Evolutionary conservation across 2,888 invertebrate genomes (phyloP).

Genomic region (Plagiodera versicolora): DNA sequence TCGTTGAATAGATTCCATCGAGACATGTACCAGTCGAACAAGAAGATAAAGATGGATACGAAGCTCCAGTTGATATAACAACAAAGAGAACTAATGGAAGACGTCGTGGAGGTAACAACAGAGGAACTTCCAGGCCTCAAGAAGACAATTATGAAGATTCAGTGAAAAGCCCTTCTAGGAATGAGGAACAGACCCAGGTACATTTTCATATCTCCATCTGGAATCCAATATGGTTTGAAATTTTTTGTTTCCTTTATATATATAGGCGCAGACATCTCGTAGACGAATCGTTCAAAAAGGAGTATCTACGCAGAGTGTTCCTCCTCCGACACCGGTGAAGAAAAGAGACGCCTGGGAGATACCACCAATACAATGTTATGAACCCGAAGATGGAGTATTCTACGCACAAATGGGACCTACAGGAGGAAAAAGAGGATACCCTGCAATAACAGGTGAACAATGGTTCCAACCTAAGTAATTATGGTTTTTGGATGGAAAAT

Average conservation of each 20-base stretch:
- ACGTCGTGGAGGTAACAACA: constrained; percentile 29
- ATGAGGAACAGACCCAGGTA: constrained; percentile 23
- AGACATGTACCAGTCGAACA: neutral
- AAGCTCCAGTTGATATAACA: constrained; percentile 18
- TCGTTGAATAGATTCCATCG: neutral
- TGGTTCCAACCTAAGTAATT: neutral
- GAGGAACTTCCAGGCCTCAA: constrained; percentile 24
- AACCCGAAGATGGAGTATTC: constrained; percentile 88
- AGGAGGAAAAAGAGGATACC: constrained; percentile 86
- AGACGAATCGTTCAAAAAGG: constrained; percentile 32
- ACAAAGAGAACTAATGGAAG: constrained; percentile 23
- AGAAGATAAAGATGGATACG: constrained; percentile 21
- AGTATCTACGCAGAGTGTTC: constrained; percentile 13
- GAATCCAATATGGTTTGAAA: neutral
- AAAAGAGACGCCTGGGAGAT: constrained; percentile 77
- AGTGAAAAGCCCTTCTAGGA: constrained; percentile 35
- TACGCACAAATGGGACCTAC: constrained; percentile 94
- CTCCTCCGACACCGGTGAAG: constrained; percentile 57
- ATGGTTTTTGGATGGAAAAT: too few species aligned
- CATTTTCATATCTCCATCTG: too few species aligned
- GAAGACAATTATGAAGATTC: constrained; percentile 31
- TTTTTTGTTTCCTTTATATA: too few species aligned
- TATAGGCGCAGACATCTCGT: constrained; percentile 12
- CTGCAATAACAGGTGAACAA: constrained; percentile 78
- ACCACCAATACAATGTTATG: constrained; percentile 84